Base-by-base conservation (phyloP, 1,140 invertebrate species). In the Triops longicaudatus region DNA sequence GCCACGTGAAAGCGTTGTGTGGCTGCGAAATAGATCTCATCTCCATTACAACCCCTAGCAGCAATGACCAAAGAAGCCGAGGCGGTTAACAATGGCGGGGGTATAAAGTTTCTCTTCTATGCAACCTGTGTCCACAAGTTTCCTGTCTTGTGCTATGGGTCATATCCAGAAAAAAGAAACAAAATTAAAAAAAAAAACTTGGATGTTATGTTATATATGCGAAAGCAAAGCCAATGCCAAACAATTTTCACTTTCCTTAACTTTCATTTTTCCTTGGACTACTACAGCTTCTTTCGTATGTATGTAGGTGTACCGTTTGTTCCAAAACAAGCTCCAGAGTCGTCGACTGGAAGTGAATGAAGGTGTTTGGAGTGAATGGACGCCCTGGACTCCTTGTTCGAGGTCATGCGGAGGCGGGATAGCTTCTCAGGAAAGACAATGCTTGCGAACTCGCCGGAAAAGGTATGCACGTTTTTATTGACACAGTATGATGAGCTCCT, bases 381-480 rank as follows among this genome's bases (percentile, higher is more conserved):
- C 82, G 41, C 75, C 79, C 9, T 86, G 83, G 79, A 83, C 83
- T 7, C 76, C 80, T 11, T 88, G 88, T 80, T 85, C 87, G 1
- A 79, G 87, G 73, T 83, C 85, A 0, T 88, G 88, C 82, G 87
- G 87, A 2, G 87, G 88, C 26, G 88, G 88, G 3, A 83, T 88
- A 63, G 84, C 86, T 78, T 83, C 82, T 72, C 83, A 85, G 9
- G 80, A 82, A 37, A 80, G 88, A 76, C 82, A 85, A 77, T 88
- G 88, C 81, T 73, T 75, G 50, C 43, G 71, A 83, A 85, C 14
- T 41, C 50, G 37, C 5, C 41, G 50, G 27, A 72, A 73, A 17
- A 73, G 72, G 63, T 73, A 27, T 73, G 12, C 28, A 10, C 22
- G 14, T 63, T n/a, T n/a, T 63, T 22, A n/a, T 63, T 63, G 14